Conservation (phyloP, 2,797 vertebrate species). For the Morus bassanus region DNA sequence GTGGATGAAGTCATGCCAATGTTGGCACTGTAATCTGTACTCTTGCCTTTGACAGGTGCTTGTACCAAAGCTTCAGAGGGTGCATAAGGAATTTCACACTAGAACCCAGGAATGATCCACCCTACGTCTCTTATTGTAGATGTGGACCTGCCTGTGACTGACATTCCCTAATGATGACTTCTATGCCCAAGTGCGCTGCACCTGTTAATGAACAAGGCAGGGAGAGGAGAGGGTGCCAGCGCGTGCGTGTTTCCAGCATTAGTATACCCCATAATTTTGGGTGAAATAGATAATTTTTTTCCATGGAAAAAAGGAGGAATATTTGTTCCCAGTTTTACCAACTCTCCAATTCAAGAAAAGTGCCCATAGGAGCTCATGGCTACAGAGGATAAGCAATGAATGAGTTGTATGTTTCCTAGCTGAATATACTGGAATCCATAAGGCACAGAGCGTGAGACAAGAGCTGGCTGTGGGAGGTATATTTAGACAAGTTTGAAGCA, state of each 20-base stretch:
- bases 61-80: not conserved
- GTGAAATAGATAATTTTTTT: not conserved
- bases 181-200: not conserved
- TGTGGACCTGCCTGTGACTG: not conserved
- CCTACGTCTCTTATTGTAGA: not conserved
- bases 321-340: not conserved
- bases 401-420: not conserved
- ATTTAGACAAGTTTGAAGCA: not conserved
- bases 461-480: not conserved
- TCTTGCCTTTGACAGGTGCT: not conserved
- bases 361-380: not conserved
- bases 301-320: not conserved
- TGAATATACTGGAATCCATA: not conserved
- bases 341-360: not conserved
- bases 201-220: not conserved
- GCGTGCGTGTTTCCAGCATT: not conserved
- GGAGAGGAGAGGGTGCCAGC: not conserved
- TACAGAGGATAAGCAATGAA: not conserved
- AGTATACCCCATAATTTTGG: accelerated
- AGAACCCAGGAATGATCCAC: not conserved
- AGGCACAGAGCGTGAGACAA: not conserved
- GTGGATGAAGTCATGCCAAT: not conserved
- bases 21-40: not conserved
- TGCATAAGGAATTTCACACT: not conserved
- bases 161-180: not conserved